Evolutionary conservation across 2,113 vertebrate genomes (phyloP), one percentile per base, ranked within the genome.

Genomic region (Verasper variegatus): DNA sequence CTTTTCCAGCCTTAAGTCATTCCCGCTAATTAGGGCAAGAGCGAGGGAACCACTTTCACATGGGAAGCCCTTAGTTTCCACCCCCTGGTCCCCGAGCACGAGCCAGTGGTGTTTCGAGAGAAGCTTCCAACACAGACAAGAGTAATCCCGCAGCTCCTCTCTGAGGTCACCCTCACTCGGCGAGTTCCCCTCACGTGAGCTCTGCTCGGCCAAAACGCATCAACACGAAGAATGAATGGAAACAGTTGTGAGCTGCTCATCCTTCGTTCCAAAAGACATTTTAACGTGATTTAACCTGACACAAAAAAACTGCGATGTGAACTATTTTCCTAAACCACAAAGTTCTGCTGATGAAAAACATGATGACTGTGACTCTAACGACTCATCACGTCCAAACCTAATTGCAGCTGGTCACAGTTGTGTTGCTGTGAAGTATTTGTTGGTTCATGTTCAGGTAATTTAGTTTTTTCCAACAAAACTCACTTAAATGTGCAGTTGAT

Each of bases 1-100:
- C 83, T 89, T 92, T 94, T 94, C 91, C 91, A 91, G 79, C 74
- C 61, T 1, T 73, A 83, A 60, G 37, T 86, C 79, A 81, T 74
- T 84, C 73, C 54, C 31, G 54, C 70, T 85, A 91, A 90, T 86
- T 90, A 85, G 78, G 63, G 80, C 72, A 47, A 66, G 78, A 67
- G 68, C 59, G 58, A 87, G 80, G 83, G 78, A 92, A 85, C 68
- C 80, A 84, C 83, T 88, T 85, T 90, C 88, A 85, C 81, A 84
- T 80, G 81, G 80, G 87, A 89, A 87, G 81, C 78, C 67, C 72
- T 73, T 17, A 17, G 62, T 90, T 84, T 81, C 84, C 78, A 72
- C 14, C 75, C 37, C 59, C 76, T 12, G 12, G 40, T 42, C 40
- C 40, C 40, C 37, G 10, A 40, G 37, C 37, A 40, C 40, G 40